Base-by-base conservation (phyloP, 2,888 invertebrate genomes). In the Buathra laborator region DNA sequence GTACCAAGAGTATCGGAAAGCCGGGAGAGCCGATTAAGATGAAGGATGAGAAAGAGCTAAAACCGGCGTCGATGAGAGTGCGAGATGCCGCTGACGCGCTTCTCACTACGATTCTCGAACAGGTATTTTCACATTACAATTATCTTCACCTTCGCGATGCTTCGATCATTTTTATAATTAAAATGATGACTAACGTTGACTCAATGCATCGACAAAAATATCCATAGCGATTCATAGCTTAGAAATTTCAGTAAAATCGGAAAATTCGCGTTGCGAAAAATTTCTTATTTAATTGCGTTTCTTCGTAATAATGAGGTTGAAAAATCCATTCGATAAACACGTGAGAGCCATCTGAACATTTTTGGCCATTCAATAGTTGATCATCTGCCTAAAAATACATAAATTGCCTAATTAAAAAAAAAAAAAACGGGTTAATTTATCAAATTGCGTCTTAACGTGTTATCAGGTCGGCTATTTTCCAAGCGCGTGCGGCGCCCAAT, bases 41-140 rank as follows among this genome's bases (percentile, higher is more conserved):
- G 96, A 99, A 99, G 93, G 98, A 98, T 88, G 98, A 99, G 88
- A 99, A 99, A 92, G 98, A 98, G 94, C 93, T 99, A 84, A 99
- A 99, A 92, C 99, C 99, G 0, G 99, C 98, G 0, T 99, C 99
- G 0, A 98, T 99, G 97, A 95, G 99, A 88, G 99, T 99, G 0
- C 96, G 99, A 83, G 99, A 99, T 94, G 99, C 99, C 0, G 99
- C 99, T 0, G 99, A 99, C 94, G 97, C 97, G 86, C 95, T 99
- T 53, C 95, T 99, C 6, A 98, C 98, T 88, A 96, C 97, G 83
- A 97, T 99, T 88, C 95, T 99, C 83, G 98, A 99, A 94, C 98
- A 98, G 95, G 97, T 97, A 92, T 83, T 53, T 76, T 37, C 70
- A 5, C 24, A 16, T 0, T 14, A 44, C 37, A 44, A 56, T 67